Conservation (phyloP, 2,888 invertebrate species). For the Nebria brevicollis region DNA sequence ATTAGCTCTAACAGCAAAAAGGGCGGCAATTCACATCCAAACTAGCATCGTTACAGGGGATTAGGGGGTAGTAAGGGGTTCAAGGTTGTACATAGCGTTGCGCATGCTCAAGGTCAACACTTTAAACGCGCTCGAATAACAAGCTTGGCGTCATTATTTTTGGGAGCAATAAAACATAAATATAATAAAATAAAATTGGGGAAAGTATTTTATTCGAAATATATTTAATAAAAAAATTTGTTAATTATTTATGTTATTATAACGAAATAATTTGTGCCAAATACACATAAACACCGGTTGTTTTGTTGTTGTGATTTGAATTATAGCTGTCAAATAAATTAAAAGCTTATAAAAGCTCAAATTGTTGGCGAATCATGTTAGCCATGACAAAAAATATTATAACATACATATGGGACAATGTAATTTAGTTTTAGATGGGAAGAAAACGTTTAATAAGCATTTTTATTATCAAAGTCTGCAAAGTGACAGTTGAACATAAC, state of each 20-base stretch:
- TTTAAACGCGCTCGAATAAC: not conserved
- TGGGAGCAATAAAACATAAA: not conserved
- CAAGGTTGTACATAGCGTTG: slow-evolving; percentile 35
- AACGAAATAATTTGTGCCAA: not conserved
- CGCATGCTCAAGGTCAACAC: slow-evolving; percentile 41
- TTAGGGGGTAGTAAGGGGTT: slow-evolving; percentile 30
- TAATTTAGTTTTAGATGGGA: not conserved
- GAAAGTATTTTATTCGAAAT: no score
- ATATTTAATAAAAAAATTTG: no score
- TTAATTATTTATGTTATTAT: no score
- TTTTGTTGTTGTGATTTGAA: not conserved
- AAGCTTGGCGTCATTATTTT: not conserved
- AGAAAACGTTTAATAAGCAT: not conserved
- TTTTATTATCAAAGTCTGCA: slow-evolving; percentile 28
- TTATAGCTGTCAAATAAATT: not conserved
- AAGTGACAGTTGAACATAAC: slow-evolving; percentile 45
- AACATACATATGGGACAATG: not conserved
- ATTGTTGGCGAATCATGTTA: not conserved
- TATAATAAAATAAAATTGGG: not conserved
- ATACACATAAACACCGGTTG: not conserved
- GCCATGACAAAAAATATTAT: not conserved
- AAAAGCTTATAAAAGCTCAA: not conserved
- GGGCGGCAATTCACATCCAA: not conserved
- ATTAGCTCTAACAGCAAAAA: not conserved
- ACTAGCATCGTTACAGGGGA: not conserved